A percentile compares a stretch with the other conserved stretches of the same genome.
phyloP scores from a whole-genome alignment of 2,888 invertebrate genomes.

The Ceramica pisi region DNA sequence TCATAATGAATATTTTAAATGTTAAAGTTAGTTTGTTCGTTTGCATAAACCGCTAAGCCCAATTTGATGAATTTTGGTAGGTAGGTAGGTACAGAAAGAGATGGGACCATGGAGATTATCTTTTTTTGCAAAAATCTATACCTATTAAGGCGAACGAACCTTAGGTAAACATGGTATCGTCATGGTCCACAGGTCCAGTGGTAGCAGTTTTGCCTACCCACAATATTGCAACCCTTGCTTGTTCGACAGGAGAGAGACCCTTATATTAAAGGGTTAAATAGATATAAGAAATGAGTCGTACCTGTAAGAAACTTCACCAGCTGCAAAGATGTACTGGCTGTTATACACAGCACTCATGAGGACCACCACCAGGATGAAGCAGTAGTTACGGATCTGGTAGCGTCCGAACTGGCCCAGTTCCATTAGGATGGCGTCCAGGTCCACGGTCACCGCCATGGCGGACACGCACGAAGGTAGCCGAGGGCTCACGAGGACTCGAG shows the following conservation, averaged over 20 bases:
- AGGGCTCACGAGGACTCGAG: constrained; percentile 1
- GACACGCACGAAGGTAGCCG: constrained; percentile 1
- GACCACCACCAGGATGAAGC: constrained; percentile 84
- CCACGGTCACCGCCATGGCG: constrained; percentile 50
- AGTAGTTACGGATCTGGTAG: constrained; percentile 84
- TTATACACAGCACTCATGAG: constrained; percentile 86
- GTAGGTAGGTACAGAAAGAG: too few relatives aligned
- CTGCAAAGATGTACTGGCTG: constrained; percentile 88
- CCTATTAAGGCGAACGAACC: too few relatives aligned
- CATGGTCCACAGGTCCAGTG: not conserved
- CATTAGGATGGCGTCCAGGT: constrained; percentile 75
- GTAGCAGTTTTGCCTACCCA: not conserved
- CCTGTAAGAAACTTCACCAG: constrained; percentile 80
- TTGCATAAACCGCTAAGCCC: too few relatives aligned
- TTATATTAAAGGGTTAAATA: too few relatives aligned
- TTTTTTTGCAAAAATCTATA: too few relatives aligned
- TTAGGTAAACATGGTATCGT: too few relatives aligned
- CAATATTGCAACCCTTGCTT: not conserved
- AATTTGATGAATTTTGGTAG: too few relatives aligned
- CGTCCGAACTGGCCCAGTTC: constrained; percentile 86
- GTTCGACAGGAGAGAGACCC: not conserved
- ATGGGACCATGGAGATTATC: too few relatives aligned
- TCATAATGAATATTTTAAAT: not conserved
- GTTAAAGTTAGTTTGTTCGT: too few relatives aligned
- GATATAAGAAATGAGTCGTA: constrained; percentile 18